Conservation (phyloP, 2,797 vertebrate genomes). For the Falco cherrug region DNA sequence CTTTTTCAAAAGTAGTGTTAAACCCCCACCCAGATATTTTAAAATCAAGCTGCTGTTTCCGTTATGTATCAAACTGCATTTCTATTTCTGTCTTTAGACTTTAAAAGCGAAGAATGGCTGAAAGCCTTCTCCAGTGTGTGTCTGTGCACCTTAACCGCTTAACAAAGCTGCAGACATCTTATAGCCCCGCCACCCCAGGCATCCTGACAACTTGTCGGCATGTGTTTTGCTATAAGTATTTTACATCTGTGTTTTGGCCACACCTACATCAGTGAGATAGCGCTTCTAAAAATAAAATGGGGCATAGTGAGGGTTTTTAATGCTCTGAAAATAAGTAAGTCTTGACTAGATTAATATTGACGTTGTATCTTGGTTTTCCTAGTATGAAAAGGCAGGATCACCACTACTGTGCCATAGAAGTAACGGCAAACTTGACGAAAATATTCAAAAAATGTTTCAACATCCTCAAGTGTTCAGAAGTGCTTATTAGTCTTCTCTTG, state of each 20-base stretch:
- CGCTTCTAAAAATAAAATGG: neutral
- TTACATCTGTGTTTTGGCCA: neutral
- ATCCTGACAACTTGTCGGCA: neutral
- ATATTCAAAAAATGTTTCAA: neutral
- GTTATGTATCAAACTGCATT: neutral
- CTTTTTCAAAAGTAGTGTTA: neutral
- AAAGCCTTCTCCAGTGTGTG: neutral
- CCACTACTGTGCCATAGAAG: neutral
- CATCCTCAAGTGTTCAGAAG: neutral
- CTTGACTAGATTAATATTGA: neutral
- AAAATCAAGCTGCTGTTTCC: neutral
- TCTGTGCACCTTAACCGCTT: neutral
- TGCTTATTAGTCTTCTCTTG: neutral
- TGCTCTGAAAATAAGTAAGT: neutral
- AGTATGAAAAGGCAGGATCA: neutral
- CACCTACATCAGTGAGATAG: neutral
- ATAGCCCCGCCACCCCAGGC: neutral
- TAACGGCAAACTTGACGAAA: neutral
- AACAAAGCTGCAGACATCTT: neutral
- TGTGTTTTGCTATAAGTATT: neutral
- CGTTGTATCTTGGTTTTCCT: neutral
- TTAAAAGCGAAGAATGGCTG: neutral
- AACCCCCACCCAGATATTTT: neutral
- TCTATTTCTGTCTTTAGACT: neutral
- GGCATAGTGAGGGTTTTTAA: neutral